Evolutionary conservation across 2,113 vertebrate genomes (phyloP), one percentile per base, ranked within the genome.

Genomic region (Forbesichthys papilliferus): DNA sequence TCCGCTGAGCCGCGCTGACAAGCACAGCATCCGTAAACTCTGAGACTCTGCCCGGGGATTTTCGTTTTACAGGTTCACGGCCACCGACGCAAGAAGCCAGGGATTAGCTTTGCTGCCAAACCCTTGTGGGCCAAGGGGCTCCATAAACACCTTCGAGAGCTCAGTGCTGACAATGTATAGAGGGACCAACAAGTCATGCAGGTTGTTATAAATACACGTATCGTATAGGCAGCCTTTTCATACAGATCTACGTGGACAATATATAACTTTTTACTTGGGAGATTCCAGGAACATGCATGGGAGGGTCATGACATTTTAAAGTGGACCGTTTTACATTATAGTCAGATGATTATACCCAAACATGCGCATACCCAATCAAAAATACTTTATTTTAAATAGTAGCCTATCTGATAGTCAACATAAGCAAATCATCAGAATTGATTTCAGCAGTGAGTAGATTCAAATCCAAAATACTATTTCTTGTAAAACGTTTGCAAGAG

Each of bases 81-180:
- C 49, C 65, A 8, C 27, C 2, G 6, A 27, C 34, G 42, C 0
- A 66, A 58, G 64, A 75, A 52, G 57, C 20, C 33, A 47, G 27
- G 75, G 82, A 76, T 80, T 78, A 81, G 57, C 61, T 56, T 46
- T 11, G 0, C 47, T 33, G 73, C 52, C 49, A 5, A 53, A 54
- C 16, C 16, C 9, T 68, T 66, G 59, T 13, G 60, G 56, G 75
- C 81, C 69, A 48, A 9, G 5, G 5, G 27, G 61, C 61, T 56
- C 55, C 1, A 1, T 52, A 9, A 56, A 64, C 55, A 1, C 59
- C 61, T 58, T 59, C 20, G 48, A 42, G 42, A 54, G 10, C 56
- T 27, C 27, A 27, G 27, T 3, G 27, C 3, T 27, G 27, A 27
- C 27, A 27, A 48, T 74, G 66, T 76, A 84, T 77, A 61, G 3